phyloP scores from a whole-genome alignment of 2,888 invertebrate species.

The Salpingus planirostris region DNA sequence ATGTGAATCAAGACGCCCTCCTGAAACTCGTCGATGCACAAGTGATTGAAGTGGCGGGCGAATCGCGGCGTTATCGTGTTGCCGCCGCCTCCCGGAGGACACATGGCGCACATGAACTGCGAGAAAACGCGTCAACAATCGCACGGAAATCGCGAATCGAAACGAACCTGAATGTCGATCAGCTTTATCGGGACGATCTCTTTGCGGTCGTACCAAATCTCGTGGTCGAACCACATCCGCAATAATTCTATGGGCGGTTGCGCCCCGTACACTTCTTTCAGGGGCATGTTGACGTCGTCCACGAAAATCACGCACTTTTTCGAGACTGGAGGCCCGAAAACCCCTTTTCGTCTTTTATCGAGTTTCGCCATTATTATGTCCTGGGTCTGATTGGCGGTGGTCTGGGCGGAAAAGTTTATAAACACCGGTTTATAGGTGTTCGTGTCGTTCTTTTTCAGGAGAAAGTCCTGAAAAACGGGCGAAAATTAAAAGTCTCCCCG shows the following conservation, averaged over 20 bases:
- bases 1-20: slow-evolving; percentile 76
- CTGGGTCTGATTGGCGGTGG: slow-evolving; percentile 87
- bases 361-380: slow-evolving; percentile 91
- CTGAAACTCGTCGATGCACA: slow-evolving; percentile 83
- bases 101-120: slow-evolving; percentile 81
- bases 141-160: slow-evolving; percentile 1
- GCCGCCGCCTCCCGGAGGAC: slow-evolving; percentile 65
- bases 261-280: slow-evolving; percentile 82
- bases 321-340: slow-evolving; percentile 86
- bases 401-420: slow-evolving; percentile 90
- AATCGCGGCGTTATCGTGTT: slow-evolving; percentile 80
- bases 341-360: slow-evolving; percentile 86
- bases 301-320: slow-evolving; percentile 86
- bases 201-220: slow-evolving; percentile 83
- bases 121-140: slow-evolving; percentile 1
- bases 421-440: slow-evolving; percentile 74
- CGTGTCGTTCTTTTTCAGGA: slow-evolving; percentile 72
- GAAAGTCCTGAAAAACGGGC: slow-evolving; percentile 59
- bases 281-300: slow-evolving; percentile 94
- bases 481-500: too few relatives aligned
- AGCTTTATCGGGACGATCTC: slow-evolving; percentile 69
- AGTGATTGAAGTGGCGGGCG: slow-evolving; percentile 74
- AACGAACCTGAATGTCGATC: slow-evolving; percentile 69
- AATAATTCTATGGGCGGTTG: slow-evolving; percentile 91
- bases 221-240: slow-evolving; percentile 83